Conservation (phyloP, 1,140 invertebrate species). For the Pseudomyrmex sp. region DNA sequence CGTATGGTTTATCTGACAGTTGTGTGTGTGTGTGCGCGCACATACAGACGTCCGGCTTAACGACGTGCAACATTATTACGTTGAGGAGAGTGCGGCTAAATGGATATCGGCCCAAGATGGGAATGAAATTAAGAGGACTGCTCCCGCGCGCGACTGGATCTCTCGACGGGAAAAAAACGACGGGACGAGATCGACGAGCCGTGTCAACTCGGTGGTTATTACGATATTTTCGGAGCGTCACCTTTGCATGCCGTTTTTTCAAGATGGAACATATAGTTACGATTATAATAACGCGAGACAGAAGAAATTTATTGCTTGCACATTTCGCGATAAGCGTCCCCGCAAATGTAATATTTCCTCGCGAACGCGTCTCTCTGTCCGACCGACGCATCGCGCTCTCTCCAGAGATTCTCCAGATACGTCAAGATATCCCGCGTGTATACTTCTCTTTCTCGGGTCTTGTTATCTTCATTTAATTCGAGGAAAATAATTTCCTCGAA, state of each 20-base stretch:
- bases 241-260: background rate
- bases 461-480: slow-evolving; percentile 23
- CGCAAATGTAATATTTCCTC: background rate
- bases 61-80: slow-evolving; percentile 70
- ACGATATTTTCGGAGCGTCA: background rate
- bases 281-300: background rate
- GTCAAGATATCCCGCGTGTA: background rate
- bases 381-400: no score
- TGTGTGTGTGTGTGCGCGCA: slow-evolving; percentile 14
- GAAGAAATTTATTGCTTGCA: background rate
- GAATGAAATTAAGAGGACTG: slow-evolving; percentile 57
- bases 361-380: background rate
- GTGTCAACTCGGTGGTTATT: background rate
- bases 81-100: slow-evolving; percentile 52
- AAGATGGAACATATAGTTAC: no score
- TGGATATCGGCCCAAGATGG: slow-evolving; percentile 34
- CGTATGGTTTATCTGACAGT: slow-evolving; percentile 32
- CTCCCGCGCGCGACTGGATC: slow-evolving; percentile 32
- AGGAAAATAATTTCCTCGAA: slow-evolving; percentile 25
- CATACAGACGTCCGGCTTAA: slow-evolving; percentile 57
- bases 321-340: background rate
- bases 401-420: background rate
- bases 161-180: slow-evolving; percentile 12
- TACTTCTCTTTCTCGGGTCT: background rate
- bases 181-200: background rate